Evolutionary conservation across 2,113 vertebrate genomes (phyloP).

Genomic region (Psammodynastes pulverulentus): DNA sequence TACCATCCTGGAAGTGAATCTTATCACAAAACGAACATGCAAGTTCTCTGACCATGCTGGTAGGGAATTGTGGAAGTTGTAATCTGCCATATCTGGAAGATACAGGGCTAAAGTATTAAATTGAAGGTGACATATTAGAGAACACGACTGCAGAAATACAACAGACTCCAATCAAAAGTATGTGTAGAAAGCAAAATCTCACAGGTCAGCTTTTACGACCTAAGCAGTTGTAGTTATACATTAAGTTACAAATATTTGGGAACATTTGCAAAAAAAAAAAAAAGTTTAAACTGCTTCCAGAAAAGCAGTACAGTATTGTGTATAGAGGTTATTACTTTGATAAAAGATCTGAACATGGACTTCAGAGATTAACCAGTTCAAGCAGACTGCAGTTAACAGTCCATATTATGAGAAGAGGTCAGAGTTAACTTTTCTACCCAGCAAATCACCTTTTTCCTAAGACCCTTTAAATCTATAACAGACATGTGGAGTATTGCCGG

Average conservation of each 20-base stretch:
- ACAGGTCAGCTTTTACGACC: conserved; percentile 8
- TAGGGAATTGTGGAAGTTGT: not conserved
- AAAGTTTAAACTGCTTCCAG: conserved; percentile 5
- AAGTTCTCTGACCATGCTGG: not conserved
- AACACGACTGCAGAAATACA: not conserved
- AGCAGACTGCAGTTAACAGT: not conserved
- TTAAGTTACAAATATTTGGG: conserved; percentile 29
- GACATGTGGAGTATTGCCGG: not conserved
- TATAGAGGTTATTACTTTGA: conserved; percentile 1
- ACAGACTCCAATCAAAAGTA: not conserved
- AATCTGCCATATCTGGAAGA: not conserved
- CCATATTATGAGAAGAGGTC: not conserved
- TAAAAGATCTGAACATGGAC: not conserved
- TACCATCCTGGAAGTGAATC: not conserved
- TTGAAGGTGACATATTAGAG: not conserved
- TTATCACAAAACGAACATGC: not conserved
- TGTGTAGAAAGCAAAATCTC: conserved; percentile 19
- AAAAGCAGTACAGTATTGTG: not conserved
- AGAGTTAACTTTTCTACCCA: not conserved
- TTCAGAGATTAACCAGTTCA: conserved; percentile 11
- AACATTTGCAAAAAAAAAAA: not conserved
- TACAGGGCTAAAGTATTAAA: not conserved
- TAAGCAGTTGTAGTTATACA: conserved; percentile 12
- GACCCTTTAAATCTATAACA: not conserved
- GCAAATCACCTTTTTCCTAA: not conserved